Evolutionary conservation across 2,113 vertebrate species (phyloP).

Genomic region (Eptesicus fuscus): DNA sequence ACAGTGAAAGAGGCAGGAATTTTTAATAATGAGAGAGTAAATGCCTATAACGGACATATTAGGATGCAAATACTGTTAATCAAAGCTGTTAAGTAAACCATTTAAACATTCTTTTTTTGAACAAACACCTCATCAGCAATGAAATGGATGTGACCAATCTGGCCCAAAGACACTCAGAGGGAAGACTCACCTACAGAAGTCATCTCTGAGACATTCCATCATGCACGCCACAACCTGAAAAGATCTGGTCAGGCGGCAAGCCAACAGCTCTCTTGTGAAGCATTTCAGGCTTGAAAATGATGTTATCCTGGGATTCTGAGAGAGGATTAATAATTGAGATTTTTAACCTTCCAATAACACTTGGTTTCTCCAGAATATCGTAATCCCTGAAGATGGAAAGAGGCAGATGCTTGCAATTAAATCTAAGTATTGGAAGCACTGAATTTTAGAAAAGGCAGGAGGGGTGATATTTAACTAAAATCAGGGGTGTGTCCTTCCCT

Average conservation of each 20-base stretch:
- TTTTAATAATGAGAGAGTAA: slow-evolving; percentile 19
- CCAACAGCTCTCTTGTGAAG: background rate
- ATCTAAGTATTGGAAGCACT: background rate
- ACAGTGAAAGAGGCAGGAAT: background rate
- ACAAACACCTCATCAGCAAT: background rate
- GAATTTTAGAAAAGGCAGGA: background rate
- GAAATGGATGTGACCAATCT: slow-evolving; percentile 51
- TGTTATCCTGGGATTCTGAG: background rate
- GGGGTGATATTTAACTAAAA: background rate
- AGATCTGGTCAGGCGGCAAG: background rate
- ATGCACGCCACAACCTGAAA: background rate
- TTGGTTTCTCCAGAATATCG: background rate
- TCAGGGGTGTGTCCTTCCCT: slow-evolving; percentile 1
- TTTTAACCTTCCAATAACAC: background rate
- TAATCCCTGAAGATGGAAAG: background rate
- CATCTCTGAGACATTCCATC: slow-evolving; percentile 33
- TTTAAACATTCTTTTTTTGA: slow-evolving; percentile 7
- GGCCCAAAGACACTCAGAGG: slow-evolving; percentile 16
- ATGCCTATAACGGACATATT: background rate
- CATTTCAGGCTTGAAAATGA: background rate
- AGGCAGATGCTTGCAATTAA: background rate
- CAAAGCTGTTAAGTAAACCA: slow-evolving; percentile 14
- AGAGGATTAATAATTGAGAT: background rate
- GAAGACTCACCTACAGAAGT: slow-evolving; percentile 9
- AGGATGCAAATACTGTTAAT: slow-evolving; percentile 15